Base-by-base conservation (phyloP, 2,888 invertebrate genomes). In the Tetragonula carbonaria region DNA sequence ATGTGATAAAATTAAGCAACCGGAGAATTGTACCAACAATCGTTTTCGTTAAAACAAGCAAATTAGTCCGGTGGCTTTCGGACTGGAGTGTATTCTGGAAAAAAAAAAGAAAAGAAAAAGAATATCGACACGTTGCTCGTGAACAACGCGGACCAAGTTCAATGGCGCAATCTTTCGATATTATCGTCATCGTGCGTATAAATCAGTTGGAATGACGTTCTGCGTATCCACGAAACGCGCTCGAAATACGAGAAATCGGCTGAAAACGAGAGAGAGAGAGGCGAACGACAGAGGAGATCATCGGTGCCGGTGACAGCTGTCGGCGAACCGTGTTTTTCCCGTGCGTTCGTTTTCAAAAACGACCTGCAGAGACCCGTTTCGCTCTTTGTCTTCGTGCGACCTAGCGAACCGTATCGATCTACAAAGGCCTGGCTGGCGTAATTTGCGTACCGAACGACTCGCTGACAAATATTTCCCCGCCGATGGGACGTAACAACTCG, bases 251-350 rank as follows among this genome's bases (percentile, higher is more conserved):
- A 87, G 89, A 89, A 89, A 89, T 88, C 89, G 87, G 87, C 80
- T 88, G 89, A 89, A 89, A 89, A 89, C 86, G 89, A 88, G 87
- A 87, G 87, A 88, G 89, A 88, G 87, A 88, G 87, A 88, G 89
- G 84, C 81, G 87, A 89, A 80, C 86, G 87, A 86, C 80, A 84
- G 86, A 84, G 87, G 86, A 86, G 89, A 86, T 89, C 74, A 89
- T 86, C 83, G 89, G 72, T 87, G 86, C 84, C 38, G 76, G 78
- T 89, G 89, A 89, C 89, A 89, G 89, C 84, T 89, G 89, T 89
- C 89, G 84, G 68, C 78, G 77, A n/a, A 67, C 74, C 86, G 81
- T 82, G 84, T 89, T 87, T 87, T 86, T 86, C 81, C 78, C 77
- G 72, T 62, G 77, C 82, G 66, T 73, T 78, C 80, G 82, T 82